Evolutionary conservation across 35 echinoderm and acorn worm species (phyloP).

Genomic region (Diadema setosum): DNA sequence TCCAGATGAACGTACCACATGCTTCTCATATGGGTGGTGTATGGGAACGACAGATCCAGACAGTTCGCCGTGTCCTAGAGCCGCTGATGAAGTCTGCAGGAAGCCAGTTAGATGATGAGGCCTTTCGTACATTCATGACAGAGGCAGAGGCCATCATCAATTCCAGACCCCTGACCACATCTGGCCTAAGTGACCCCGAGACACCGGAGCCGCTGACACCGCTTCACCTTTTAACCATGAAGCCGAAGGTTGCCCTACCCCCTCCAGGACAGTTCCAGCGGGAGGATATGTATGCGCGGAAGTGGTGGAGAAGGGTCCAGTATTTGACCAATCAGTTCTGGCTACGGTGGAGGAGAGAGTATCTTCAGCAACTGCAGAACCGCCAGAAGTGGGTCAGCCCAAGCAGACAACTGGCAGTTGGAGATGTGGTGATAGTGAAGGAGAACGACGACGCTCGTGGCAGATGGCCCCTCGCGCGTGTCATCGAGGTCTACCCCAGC

Average conservation of each 20-base stretch:
- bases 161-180: slow-evolving; percentile 11
- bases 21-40: slow-evolving; percentile 48
- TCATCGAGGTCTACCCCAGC: slow-evolving; percentile 8
- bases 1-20: slow-evolving; percentile 45
- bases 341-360: slow-evolving; percentile 49
- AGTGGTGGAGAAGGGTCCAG: slow-evolving; percentile 55
- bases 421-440: slow-evolving; percentile 52
- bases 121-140: neutral
- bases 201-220: slow-evolving; percentile 42
- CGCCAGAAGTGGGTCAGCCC: slow-evolving; percentile 31
- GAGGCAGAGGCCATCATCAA: slow-evolving; percentile 36
- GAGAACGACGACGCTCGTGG: slow-evolving; percentile 4
- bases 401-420: neutral
- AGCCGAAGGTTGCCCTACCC: slow-evolving; percentile 61
- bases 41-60: slow-evolving; percentile 52
- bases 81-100: neutral
- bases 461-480: slow-evolving; percentile 9
- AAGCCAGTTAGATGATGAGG: slow-evolving; percentile 54
- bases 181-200: neutral
- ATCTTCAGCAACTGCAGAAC: neutral
- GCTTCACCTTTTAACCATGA: slow-evolving; percentile 54
- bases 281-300: slow-evolving; percentile 27
- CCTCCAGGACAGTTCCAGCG: slow-evolving; percentile 55
- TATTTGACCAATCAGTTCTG: slow-evolving; percentile 47
- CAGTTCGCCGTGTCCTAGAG: slow-evolving; percentile 27